phyloP scores from a whole-genome alignment of 2,797 vertebrate genomes.

The Pterois miles region DNA sequence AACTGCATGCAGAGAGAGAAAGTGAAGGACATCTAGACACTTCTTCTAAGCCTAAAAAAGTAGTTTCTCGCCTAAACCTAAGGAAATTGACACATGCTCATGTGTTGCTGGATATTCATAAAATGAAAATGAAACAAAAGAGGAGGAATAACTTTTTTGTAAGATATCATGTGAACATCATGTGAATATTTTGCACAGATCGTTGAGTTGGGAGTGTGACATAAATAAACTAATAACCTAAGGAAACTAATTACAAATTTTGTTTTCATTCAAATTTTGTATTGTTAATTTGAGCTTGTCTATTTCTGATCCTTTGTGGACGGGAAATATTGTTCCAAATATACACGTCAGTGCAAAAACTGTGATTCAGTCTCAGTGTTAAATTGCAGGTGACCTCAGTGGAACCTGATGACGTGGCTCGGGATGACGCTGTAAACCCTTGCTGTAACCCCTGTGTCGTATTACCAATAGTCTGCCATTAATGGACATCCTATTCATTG shows the following conservation, averaged over 20 bases:
- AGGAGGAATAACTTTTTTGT: too few relatives aligned
- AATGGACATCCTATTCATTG: slow-evolving; percentile 59
- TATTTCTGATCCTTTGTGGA: background rate
- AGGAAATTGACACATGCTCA: too few relatives aligned
- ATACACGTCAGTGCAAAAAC: background rate
- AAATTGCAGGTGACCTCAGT: slow-evolving; percentile 43
- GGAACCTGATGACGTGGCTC: slow-evolving; percentile 26
- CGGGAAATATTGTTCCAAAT: background rate
- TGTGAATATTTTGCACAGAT: too few relatives aligned
- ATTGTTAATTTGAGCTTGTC: background rate
- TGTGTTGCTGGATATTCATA: too few relatives aligned
- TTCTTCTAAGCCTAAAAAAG: too few relatives aligned
- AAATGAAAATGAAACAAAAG: too few relatives aligned
- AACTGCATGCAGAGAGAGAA: slow-evolving; percentile 17
- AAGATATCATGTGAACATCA: too few relatives aligned
- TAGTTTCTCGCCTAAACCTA: too few relatives aligned
- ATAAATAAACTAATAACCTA: background rate
- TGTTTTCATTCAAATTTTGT: background rate
- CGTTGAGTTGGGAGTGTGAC: background rate
- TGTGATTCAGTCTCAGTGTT: background rate
- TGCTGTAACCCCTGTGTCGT: slow-evolving; percentile 39
- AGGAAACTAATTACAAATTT: background rate
- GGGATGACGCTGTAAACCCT: slow-evolving; percentile 32
- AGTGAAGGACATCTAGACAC: slow-evolving; percentile 41
- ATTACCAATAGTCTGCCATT: slow-evolving; percentile 57